Percentiles rank a stretch among this genome's conserved stretches.
These are phyloP conservation scores for Heliornis fulica DNA, from an alignment of 2,113 vertebrate species.

Conservation along the genomic window DNA sequence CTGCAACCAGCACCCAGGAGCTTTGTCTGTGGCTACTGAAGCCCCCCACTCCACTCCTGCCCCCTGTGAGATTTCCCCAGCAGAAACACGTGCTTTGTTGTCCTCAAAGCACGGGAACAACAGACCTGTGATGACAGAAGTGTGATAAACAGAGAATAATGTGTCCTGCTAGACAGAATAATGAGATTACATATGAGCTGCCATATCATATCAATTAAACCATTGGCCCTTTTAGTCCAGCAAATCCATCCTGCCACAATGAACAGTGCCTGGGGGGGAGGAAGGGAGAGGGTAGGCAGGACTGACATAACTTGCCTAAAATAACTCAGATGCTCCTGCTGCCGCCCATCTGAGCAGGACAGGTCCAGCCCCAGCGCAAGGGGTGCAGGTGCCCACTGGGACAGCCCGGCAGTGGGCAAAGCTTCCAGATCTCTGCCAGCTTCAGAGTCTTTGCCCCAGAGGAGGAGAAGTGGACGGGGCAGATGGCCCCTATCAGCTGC, in stretches of 20 bases:
- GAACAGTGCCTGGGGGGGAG: background rate
- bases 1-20: background rate
- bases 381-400: rapidly evolving
- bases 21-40: background rate
- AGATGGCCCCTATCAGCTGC: background rate
- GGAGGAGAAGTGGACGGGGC: rapidly evolving
- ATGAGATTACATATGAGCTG: constrained; percentile 60
- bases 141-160: constrained; percentile 61
- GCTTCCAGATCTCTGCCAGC: background rate
- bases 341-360: background rate
- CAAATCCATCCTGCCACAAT: constrained; percentile 46
- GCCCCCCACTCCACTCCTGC: background rate
- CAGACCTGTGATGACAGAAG: constrained; percentile 4
- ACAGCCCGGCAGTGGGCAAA: rapidly evolving
- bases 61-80: background rate
- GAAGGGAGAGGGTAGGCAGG: background rate
- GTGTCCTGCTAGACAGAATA: constrained; percentile 58
- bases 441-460: background rate
- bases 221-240: background rate
- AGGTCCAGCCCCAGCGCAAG: rapidly evolving
- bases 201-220: constrained; percentile 64
- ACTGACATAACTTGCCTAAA: constrained; percentile 43
- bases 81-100: background rate
- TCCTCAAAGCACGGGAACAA: background rate
- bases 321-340: background rate